These are phyloP conservation scores for Ichneumoninae sp. DNA, from an alignment of 2,888 invertebrate species.

Conservation along the genomic window DNA sequence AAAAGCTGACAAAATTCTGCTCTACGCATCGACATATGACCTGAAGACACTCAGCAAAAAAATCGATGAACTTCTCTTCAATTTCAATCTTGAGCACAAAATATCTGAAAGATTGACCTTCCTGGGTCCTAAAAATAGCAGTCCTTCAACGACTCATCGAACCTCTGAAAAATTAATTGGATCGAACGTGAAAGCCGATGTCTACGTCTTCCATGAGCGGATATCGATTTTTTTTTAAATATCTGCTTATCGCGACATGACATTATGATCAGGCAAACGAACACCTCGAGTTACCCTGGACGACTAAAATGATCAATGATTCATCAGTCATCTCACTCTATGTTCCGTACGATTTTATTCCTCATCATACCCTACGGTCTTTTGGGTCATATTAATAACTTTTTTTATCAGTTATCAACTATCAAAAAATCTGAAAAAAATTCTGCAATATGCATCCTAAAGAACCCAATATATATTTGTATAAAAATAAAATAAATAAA, in stretches of 20 bases:
- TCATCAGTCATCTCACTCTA: neutral
- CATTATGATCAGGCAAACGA: neutral
- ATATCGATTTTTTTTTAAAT: neutral
- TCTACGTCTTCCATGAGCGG: no score
- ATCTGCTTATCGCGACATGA: neutral
- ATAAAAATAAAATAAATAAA: no score
- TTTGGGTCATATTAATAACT: neutral
- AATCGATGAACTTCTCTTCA: no score
- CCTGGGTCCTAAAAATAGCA: no score
- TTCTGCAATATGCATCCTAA: neutral
- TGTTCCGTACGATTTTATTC: conserved; percentile 7
- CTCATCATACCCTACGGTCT: neutral
- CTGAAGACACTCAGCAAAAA: no score
- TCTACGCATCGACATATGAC: neutral
- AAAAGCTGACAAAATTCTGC: neutral
- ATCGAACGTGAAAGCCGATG: no score
- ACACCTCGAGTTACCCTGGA: conserved; percentile 6
- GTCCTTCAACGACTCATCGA: no score
- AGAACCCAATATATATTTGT: no score
- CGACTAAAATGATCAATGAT: conserved; percentile 56
- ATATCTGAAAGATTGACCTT: no score
- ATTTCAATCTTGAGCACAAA: no score
- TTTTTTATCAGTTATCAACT: neutral
- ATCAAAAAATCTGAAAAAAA: neutral
- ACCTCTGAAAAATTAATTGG: no score